Percentiles rank a stretch among this genome's conserved stretches.
Evolutionary conservation across 1,140 invertebrate species (phyloP).

Genomic region (Condylostylus longicornis): DNA sequence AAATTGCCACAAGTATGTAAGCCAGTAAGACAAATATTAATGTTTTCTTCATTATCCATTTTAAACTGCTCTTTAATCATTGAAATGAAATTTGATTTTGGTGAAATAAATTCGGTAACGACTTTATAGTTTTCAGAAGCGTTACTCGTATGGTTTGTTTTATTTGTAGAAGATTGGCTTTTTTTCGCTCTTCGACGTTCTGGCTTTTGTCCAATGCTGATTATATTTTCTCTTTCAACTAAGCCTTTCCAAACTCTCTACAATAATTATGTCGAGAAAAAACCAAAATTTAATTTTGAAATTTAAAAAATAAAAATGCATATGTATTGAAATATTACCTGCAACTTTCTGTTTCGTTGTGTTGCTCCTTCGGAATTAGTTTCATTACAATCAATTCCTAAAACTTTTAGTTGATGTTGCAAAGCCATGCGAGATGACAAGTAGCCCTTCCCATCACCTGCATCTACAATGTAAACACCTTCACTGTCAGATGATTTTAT

Average conservation of each 20-base stretch:
- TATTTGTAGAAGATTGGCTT: not conserved
- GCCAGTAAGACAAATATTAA: slow-evolving; percentile 47
- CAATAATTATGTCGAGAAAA: not conserved
- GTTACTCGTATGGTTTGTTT: not conserved
- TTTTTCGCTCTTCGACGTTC: slow-evolving; percentile 15
- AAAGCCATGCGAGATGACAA: slow-evolving; percentile 57
- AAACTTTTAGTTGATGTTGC: slow-evolving; percentile 50
- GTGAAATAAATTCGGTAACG: slow-evolving; percentile 33
- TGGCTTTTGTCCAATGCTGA: slow-evolving; percentile 19
- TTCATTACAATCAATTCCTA: slow-evolving; percentile 61
- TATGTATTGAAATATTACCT: slow-evolving; percentile 34
- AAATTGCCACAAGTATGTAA: slow-evolving; percentile 84
- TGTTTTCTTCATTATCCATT: slow-evolving; percentile 8
- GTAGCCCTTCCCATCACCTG: slow-evolving; percentile 77
- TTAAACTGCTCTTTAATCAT: slow-evolving; percentile 36
- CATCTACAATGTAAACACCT: slow-evolving; percentile 49
- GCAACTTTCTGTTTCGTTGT: slow-evolving; percentile 42
- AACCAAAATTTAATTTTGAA: too few relatives aligned
- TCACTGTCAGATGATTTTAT: slow-evolving; percentile 10
- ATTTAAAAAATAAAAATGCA: slow-evolving; percentile 8
- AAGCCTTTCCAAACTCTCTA: slow-evolving; percentile 34
- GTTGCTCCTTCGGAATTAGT: slow-evolving; percentile 47
- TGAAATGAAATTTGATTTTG: slow-evolving; percentile 35
- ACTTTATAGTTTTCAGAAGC: slow-evolving; percentile 33
- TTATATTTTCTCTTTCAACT: slow-evolving; percentile 20